Conservation (phyloP, 2,888 invertebrate genomes). For the Boloria euphrosyne region DNA sequence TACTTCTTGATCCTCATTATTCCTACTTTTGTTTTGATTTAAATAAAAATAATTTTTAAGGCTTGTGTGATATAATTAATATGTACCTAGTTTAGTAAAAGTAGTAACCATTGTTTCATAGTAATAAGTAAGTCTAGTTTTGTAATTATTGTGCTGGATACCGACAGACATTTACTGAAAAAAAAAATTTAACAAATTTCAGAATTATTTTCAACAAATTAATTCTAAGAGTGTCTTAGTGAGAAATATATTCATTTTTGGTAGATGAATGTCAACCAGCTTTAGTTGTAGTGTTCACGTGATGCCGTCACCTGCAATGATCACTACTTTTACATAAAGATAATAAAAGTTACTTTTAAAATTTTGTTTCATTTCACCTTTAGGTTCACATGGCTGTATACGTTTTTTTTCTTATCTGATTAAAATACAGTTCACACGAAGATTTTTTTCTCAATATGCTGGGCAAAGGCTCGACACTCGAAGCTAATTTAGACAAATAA, state of each 20-base stretch:
- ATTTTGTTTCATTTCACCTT: slow-evolving; percentile 7
- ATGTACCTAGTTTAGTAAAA: slow-evolving; percentile 32
- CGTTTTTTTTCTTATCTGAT: neutral
- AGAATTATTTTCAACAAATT: neutral
- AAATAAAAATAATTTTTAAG: neutral
- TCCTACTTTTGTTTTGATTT: neutral
- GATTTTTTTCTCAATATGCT: too few relatives aligned
- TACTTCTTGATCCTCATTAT: neutral
- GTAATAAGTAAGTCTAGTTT: slow-evolving; percentile 15
- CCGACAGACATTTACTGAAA: neutral
- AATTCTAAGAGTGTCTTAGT: too few relatives aligned
- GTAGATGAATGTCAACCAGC: neutral
- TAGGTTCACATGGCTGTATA: neutral
- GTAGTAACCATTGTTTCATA: slow-evolving; percentile 36
- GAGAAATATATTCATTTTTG: neutral
- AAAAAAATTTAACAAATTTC: neutral
- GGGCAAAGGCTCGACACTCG: too few relatives aligned
- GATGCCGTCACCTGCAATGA: slow-evolving; percentile 29
- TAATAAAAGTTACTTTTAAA: slow-evolving; percentile 30
- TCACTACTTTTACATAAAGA: slow-evolving; percentile 38
- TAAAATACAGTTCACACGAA: too few relatives aligned
- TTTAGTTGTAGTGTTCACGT: neutral
- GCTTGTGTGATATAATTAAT: slow-evolving; percentile 40
- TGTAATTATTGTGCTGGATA: slow-evolving; percentile 5
- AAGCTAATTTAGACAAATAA: too few relatives aligned